These are phyloP conservation scores for Chymomyza costata DNA, from an alignment of 1,140 invertebrate genomes.

Conservation along the genomic window DNA sequence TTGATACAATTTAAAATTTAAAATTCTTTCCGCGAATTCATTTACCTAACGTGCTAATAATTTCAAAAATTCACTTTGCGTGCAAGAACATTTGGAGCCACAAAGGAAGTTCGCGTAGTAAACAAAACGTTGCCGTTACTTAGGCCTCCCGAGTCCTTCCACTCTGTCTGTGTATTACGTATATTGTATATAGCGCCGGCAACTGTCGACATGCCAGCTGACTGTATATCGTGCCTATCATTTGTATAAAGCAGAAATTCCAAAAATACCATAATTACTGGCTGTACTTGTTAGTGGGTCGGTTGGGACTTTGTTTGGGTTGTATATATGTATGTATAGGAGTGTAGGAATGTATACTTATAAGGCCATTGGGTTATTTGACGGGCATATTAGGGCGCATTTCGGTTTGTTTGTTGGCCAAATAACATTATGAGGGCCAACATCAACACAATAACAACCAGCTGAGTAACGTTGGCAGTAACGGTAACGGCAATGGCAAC, in stretches of 20 bases:
- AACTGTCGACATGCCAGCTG: too few relatives aligned
- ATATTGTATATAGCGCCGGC: too few relatives aligned
- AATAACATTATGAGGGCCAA: slow-evolving; percentile 44
- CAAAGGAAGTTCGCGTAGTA: slow-evolving; percentile 23
- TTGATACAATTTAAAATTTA: slow-evolving; percentile 47
- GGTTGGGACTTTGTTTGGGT: too few relatives aligned
- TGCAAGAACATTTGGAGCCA: not conserved
- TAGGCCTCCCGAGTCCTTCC: not conserved
- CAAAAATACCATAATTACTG: slow-evolving; percentile 66
- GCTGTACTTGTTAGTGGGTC: slow-evolving; percentile 11
- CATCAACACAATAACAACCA: too few relatives aligned
- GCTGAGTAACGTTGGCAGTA: not conserved
- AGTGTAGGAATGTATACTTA: too few relatives aligned
- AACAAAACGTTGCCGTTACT: slow-evolving; percentile 30
- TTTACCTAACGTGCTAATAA: slow-evolving; percentile 62
- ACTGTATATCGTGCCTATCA: too few relatives aligned
- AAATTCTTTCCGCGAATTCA: slow-evolving; percentile 62
- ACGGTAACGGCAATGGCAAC: not conserved
- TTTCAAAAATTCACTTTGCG: slow-evolving; percentile 54
- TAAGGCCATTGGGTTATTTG: too few relatives aligned
- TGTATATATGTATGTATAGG: too few relatives aligned
- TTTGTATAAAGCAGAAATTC: slow-evolving; percentile 20
- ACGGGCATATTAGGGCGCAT: slow-evolving; percentile 55
- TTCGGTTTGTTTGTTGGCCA: slow-evolving; percentile 57
- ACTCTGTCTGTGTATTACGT: too few relatives aligned